These are phyloP conservation scores for Conchocele bisecta DNA, from an alignment of 2,888 invertebrate species.

Conservation along the genomic window DNA sequence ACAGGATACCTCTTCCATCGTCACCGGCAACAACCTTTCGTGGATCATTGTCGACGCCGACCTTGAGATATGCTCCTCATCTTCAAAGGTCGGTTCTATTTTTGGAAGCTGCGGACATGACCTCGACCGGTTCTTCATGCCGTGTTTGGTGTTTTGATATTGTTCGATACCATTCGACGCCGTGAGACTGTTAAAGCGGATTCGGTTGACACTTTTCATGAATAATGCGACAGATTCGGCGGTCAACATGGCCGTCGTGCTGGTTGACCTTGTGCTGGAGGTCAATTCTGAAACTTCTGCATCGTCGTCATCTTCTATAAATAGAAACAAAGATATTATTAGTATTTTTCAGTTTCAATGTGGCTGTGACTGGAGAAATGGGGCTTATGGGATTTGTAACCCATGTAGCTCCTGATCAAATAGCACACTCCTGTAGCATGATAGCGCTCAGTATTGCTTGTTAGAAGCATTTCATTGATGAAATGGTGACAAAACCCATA, in stretches of 20 bases:
- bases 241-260: constrained; percentile 49
- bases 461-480: no score
- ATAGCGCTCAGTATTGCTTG: no score
- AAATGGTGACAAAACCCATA: no score
- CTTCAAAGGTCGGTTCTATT: constrained; percentile 47
- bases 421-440: no score
- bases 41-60: constrained; percentile 36
- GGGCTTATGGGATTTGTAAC: no score
- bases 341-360: background rate
- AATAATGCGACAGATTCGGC: constrained; percentile 79
- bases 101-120: constrained; percentile 68
- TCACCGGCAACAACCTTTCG: background rate
- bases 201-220: constrained; percentile 78
- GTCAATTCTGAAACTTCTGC: constrained; percentile 70
- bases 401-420: no score
- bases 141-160: constrained; percentile 32
- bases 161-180: constrained; percentile 50
- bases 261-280: constrained; percentile 22
- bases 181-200: constrained; percentile 75
- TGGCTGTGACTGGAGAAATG: no score
- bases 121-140: constrained; percentile 53
- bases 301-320: constrained; percentile 61
- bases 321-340: no score
- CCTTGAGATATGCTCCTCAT: constrained; percentile 50
- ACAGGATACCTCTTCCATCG: background rate